These are phyloP conservation scores for Bimastos eiseni DNA, from an alignment of 2,888 invertebrate genomes.

Conservation along the genomic window DNA sequence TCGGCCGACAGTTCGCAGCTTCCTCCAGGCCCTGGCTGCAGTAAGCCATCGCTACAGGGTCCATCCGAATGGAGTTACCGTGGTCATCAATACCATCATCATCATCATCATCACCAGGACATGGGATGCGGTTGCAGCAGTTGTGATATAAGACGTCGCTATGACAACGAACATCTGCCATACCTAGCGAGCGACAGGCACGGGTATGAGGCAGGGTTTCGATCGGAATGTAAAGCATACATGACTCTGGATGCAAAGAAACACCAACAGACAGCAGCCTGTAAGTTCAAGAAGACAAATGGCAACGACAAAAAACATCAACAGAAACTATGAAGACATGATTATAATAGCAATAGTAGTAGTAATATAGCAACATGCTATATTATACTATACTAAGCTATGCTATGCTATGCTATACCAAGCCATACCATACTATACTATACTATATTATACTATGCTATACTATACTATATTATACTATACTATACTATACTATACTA, in stretches of 20 bases:
- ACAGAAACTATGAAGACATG: background rate
- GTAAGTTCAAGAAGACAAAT: background rate
- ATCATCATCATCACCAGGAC: constrained; percentile 8
- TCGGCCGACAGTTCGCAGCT: background rate
- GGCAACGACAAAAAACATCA: background rate
- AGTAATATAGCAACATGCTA: too few species aligned
- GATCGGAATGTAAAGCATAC: background rate
- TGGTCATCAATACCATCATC: background rate
- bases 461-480: too few species aligned
- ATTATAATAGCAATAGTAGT: background rate
- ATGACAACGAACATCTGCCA: background rate
- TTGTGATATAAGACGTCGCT: background rate
- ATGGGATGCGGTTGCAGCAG: background rate
- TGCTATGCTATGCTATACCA: too few species aligned
- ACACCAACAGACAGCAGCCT: background rate
- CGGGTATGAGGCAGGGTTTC: background rate
- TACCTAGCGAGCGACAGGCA: constrained; percentile 14
- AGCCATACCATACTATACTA: too few species aligned
- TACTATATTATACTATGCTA: too few species aligned
- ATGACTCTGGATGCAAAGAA: constrained; percentile 13
- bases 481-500: too few species aligned
- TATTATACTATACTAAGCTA: too few species aligned
- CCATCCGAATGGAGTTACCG: background rate
- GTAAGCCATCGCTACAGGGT: background rate
- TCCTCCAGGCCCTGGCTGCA: background rate